phyloP scores from a whole-genome alignment of 2,797 vertebrate species.

The Sorex maritimensis region DNA sequence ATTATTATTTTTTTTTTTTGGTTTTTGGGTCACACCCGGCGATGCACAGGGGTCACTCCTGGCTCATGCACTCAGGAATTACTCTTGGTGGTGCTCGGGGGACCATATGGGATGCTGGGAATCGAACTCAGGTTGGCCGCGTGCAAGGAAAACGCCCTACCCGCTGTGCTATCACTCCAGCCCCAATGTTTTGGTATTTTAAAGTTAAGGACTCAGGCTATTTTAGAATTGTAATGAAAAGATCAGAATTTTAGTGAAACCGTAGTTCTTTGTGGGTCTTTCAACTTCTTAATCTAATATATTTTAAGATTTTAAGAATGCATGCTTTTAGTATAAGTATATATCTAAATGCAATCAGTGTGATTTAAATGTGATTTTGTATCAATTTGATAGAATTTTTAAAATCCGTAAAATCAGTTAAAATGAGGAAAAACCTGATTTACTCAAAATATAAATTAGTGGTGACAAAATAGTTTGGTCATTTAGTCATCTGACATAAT shows the following conservation, averaged over 20 bases:
- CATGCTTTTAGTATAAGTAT: constrained; percentile 12
- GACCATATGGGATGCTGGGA: too few species aligned
- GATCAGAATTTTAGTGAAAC: too few species aligned
- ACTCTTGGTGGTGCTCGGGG: too few species aligned
- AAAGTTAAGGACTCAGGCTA: background rate
- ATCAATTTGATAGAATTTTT: constrained; percentile 16
- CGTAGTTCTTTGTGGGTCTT: background rate
- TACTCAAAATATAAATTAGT: constrained; percentile 40
- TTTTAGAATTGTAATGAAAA: background rate
- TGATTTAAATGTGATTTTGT: too few species aligned
- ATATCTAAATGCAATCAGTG: constrained; percentile 8
- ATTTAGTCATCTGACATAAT: constrained; percentile 41
- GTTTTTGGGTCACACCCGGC: too few species aligned
- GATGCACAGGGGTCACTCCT: too few species aligned
- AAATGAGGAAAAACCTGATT: background rate
- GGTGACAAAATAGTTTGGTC: constrained; percentile 21
- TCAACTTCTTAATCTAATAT: background rate
- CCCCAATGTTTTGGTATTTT: background rate
- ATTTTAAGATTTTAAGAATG: constrained; percentile 53
- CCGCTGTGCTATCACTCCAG: too few species aligned
- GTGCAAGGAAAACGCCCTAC: too few species aligned
- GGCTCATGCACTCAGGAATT: too few species aligned
- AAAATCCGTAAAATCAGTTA: constrained; percentile 33
- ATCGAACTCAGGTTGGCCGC: too few species aligned
- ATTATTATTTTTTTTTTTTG: too few species aligned